Conservation (phyloP, 2,888 invertebrate species). For the Sinohyriopsis cumingii region DNA sequence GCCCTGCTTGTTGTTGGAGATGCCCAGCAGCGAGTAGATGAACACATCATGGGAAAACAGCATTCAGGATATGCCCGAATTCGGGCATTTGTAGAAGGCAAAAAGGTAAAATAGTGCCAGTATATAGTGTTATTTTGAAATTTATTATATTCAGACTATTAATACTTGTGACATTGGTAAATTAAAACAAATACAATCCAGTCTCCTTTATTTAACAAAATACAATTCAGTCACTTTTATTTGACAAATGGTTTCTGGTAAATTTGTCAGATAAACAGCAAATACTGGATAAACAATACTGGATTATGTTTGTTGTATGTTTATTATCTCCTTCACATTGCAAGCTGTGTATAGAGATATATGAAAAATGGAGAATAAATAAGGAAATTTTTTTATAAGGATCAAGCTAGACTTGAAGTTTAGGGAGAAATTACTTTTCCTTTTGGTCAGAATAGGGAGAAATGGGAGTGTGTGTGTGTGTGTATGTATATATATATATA, state of each 20-base stretch:
- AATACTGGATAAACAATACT: not conserved
- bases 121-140: conserved; percentile 1
- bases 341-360: too few species aligned
- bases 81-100: conserved; percentile 63
- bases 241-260: not conserved
- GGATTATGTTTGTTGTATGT: not conserved
- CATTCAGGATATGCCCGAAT: conserved; percentile 90
- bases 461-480: too few species aligned
- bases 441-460: too few species aligned
- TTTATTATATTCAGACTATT: not conserved
- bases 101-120: conserved; percentile 46
- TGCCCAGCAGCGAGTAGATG: conserved; percentile 97
- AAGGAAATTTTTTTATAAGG: too few species aligned
- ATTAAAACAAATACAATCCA: not conserved
- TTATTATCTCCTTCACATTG: too few species aligned
- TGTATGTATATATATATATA: too few species aligned
- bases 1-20: conserved; percentile 99
- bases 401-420: too few species aligned
- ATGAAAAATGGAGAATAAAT: too few species aligned
- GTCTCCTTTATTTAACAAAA: too few species aligned
- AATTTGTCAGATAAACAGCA: not conserved
- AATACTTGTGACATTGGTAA: not conserved
- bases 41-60: conserved; percentile 98
- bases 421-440: too few species aligned
- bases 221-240: not conserved